Conservation (phyloP, 2,113 vertebrate species). For the Neopipo cinnamomea region DNA sequence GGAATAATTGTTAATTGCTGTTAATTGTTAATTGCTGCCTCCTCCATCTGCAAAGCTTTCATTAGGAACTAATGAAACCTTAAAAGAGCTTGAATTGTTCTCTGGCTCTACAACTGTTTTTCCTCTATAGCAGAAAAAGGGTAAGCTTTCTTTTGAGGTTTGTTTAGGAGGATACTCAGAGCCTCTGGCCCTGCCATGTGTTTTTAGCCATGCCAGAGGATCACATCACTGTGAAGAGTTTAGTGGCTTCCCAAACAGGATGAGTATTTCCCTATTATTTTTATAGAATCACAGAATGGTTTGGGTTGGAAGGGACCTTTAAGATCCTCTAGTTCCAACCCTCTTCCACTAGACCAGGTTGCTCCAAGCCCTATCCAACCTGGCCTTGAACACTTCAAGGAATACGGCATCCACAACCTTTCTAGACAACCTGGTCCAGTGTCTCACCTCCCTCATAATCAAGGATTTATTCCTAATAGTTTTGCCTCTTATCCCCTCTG, state of each 20-base stretch:
- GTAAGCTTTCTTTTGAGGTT: not conserved
- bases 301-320: not conserved
- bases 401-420: not conserved
- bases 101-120: not conserved
- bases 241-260: not conserved
- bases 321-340: not conserved
- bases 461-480: not conserved
- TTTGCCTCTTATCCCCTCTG: not conserved
- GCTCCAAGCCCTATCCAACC: not conserved
- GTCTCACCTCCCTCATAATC: not conserved
- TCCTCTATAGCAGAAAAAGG: not conserved
- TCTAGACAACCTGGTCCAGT: not conserved
- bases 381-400: not conserved
- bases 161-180: not conserved
- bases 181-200: not conserved
- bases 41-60: constrained; percentile 12
- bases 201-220: not conserved
- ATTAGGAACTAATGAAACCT: constrained; percentile 19
- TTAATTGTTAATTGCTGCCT: constrained; percentile 56
- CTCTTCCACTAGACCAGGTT: fast-evolving
- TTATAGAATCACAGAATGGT: not conserved
- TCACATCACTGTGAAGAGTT: not conserved
- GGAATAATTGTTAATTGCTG: constrained; percentile 42
- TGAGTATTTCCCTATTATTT: not conserved
- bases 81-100: not conserved